Percentiles rank a stretch among this genome's conserved stretches.
phyloP scores from a whole-genome alignment of 2,113 vertebrate genomes.

The Oxyruncus cristatus region DNA sequence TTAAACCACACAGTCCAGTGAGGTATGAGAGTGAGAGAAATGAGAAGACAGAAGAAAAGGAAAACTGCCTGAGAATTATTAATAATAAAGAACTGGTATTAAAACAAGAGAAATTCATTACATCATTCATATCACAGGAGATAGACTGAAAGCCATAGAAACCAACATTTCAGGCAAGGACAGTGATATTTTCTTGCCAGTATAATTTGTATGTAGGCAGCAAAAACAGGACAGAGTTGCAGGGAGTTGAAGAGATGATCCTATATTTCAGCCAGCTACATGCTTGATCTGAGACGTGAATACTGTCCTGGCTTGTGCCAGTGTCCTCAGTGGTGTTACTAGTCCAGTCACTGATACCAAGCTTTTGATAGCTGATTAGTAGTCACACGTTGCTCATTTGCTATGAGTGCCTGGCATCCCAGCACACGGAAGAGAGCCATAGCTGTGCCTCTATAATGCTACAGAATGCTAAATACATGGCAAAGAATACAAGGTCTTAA shows the following conservation, averaged over 20 bases:
- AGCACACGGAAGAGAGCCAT: not conserved
- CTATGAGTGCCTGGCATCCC: not conserved
- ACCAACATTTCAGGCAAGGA: not conserved
- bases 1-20: not conserved
- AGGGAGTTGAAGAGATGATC: not conserved
- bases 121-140: not conserved
- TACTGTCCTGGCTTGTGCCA: not conserved
- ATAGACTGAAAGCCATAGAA: not conserved
- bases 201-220: not conserved
- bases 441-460: not conserved
- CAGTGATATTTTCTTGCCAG: not conserved
- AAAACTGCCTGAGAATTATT: not conserved
- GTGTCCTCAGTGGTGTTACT: not conserved
- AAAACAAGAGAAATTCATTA: not conserved
- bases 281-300: not conserved
- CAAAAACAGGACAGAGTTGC: not conserved
- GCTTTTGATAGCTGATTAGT: not conserved
- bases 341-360: not conserved
- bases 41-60: not conserved
- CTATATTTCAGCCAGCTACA: not conserved
- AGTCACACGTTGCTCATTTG: not conserved
- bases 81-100: not conserved
- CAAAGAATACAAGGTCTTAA: conserved; percentile 12
- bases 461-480: conserved; percentile 36
- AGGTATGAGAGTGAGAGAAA: not conserved